Base-by-base conservation (phyloP, 2,888 invertebrate genomes). In the Deilephila elpenor region DNA sequence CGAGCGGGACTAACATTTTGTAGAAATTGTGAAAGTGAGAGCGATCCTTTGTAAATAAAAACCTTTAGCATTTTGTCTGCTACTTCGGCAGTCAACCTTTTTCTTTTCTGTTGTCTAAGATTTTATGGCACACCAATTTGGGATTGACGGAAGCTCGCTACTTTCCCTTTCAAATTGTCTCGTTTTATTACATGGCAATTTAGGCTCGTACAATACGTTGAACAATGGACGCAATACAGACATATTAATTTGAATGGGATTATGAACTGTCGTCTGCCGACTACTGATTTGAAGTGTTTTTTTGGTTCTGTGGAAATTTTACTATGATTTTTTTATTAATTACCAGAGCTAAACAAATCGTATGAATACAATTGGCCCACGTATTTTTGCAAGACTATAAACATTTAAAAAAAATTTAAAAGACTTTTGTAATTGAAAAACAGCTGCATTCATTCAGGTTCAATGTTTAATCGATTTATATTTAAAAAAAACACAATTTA, bases 11-110 rank as follows among this genome's bases (percentile, higher is more conserved):
- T 60, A 60, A 60, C 75, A 77, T 75, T 81, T 84, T 82, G 76
- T 84, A 86, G 85, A 87, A 89, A 86, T 86, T n/a, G 88, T 87
- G 90, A 93, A 92, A 92, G 92, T 91, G 84, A 90, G 80, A 73
- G 44, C 59, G 53, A 37, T 73, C 59, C 56, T 73, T 64, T 59
- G 56, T 90, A 89, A n/a, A 56, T 7, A 56, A 56, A 56, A 44
- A 44, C 14, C 44, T 88, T 86, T 76, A 79, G 6, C 7, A 79
- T 82, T 84, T 83, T 86, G 86, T 85, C 77, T 14, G 44, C 44
- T 44, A 44, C 37, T 37, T 83, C 80, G 82, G 80, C 79, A 77
- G 75, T 79, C 79, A 29, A 25, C 51, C 67, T 67, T 67, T 67
- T 67, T 51, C 17, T 67, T 51, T 56, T 56, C 34, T 71, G 34